phyloP scores from a whole-genome alignment of 2,113 vertebrate genomes.

The Chitala chitala region DNA sequence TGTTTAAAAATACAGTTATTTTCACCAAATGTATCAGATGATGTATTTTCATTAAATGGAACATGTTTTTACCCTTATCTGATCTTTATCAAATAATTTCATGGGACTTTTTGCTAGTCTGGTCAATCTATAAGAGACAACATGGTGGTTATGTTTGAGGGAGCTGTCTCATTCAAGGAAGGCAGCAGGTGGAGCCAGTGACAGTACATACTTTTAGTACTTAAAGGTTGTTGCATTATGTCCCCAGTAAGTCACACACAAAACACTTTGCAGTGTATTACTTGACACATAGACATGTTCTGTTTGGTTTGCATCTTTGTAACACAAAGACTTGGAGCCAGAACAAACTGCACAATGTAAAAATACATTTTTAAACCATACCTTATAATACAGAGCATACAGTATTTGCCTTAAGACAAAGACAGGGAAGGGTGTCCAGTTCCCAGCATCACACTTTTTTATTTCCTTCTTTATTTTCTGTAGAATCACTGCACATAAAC shows the following conservation, averaged over 20 bases:
- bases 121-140: neutral
- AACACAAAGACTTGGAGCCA: conserved; percentile 38
- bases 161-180: too few relatives aligned
- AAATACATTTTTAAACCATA: conserved; percentile 27
- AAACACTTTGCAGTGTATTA: too few relatives aligned
- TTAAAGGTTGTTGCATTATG: too few relatives aligned
- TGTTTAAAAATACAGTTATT: too few relatives aligned
- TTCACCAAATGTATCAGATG: too few relatives aligned
- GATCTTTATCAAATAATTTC: neutral
- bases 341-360: conserved; percentile 33
- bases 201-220: too few relatives aligned
- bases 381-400: conserved; percentile 1
- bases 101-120: neutral
- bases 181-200: too few relatives aligned
- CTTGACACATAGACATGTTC: conserved; percentile 16
- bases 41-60: neutral
- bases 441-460: neutral
- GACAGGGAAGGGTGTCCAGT: neutral
- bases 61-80: neutral
- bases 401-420: neutral
- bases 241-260: too few relatives aligned
- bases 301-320: conserved; percentile 45
- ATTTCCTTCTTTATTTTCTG: neutral
- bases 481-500: conserved; percentile 19
- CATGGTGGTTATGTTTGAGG: too few relatives aligned